phyloP scores from a whole-genome alignment of 2,888 invertebrate genomes.

The Rosalia funebris region DNA sequence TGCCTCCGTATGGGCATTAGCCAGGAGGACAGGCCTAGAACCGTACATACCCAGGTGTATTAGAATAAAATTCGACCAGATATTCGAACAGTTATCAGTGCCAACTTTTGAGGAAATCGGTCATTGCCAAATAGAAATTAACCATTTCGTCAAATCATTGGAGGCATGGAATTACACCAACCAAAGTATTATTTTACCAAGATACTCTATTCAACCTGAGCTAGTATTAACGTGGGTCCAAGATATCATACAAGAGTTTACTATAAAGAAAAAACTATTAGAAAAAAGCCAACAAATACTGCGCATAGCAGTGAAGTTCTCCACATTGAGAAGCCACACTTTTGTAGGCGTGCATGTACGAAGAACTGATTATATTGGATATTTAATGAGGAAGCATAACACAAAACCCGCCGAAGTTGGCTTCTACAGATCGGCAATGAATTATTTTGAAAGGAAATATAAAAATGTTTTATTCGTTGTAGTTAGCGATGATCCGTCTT shows the following conservation, averaged over 20 bases:
- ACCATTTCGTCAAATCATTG: slow-evolving; percentile 65
- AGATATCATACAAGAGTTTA: slow-evolving; percentile 69
- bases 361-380: slow-evolving; percentile 68
- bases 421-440: slow-evolving; percentile 64
- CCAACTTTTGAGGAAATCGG: slow-evolving; percentile 68
- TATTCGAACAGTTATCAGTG: slow-evolving; percentile 68
- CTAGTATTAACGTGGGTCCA: slow-evolving; percentile 68
- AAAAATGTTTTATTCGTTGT: slow-evolving; percentile 62
- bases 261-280: slow-evolving; percentile 65
- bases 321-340: slow-evolving; percentile 46
- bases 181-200: slow-evolving; percentile 68
- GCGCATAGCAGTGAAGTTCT: slow-evolving; percentile 39
- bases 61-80: slow-evolving; percentile 66
- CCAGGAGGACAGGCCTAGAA: slow-evolving; percentile 64
- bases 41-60: slow-evolving; percentile 66
- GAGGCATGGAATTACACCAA: slow-evolving; percentile 69
- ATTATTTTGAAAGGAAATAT: slow-evolving; percentile 62
- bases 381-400: slow-evolving; percentile 66
- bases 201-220: slow-evolving; percentile 67
- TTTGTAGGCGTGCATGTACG: slow-evolving; percentile 69
- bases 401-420: slow-evolving; percentile 59
- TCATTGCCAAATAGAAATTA: slow-evolving; percentile 66
- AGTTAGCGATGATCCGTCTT: slow-evolving; percentile 65
- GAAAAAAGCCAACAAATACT: slow-evolving; percentile 62
- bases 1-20: slow-evolving; percentile 66